Conservation (phyloP, 2,797 vertebrate genomes). For the Hemitrygon akajei region DNA sequence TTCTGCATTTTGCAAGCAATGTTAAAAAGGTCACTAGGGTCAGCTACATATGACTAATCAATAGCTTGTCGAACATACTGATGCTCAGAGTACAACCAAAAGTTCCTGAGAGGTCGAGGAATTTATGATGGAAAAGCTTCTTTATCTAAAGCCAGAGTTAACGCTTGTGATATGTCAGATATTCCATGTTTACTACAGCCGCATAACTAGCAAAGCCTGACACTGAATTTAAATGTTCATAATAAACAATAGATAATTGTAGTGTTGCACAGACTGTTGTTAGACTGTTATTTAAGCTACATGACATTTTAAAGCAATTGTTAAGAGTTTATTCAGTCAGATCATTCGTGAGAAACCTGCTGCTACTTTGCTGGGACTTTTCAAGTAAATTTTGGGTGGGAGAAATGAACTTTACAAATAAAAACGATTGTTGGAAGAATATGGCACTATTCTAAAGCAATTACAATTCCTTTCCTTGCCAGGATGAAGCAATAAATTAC, state of each 20-base stretch:
- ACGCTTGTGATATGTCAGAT: slow-evolving; percentile 29
- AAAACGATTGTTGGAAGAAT: slow-evolving; percentile 36
- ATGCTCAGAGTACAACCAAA: slow-evolving; percentile 8
- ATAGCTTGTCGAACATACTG: slow-evolving; percentile 30
- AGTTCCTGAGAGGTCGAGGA: slow-evolving; percentile 15
- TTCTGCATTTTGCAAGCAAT: neutral
- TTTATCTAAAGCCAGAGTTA: slow-evolving; percentile 30
- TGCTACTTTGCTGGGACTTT: slow-evolving; percentile 41
- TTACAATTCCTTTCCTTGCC: slow-evolving; percentile 42
- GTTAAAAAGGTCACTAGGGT: slow-evolving; percentile 25
- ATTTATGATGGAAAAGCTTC: slow-evolving; percentile 24
- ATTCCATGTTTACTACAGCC: neutral
- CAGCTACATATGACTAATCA: slow-evolving; percentile 26
- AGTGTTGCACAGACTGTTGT: neutral
- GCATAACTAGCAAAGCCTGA: slow-evolving; percentile 9
- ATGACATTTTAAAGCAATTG: neutral
- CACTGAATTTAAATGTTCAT: neutral
- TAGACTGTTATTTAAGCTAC: neutral
- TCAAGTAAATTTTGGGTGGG: neutral
- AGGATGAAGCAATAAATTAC: slow-evolving; percentile 40
- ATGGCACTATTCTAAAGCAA: slow-evolving; percentile 42
- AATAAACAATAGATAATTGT: slow-evolving; percentile 27
- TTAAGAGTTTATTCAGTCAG: neutral
- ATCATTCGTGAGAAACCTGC: slow-evolving; percentile 46
- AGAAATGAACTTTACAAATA: slow-evolving; percentile 20